Conservation (phyloP, 2,113 vertebrate genomes). For the Pterocles gutturalis region DNA sequence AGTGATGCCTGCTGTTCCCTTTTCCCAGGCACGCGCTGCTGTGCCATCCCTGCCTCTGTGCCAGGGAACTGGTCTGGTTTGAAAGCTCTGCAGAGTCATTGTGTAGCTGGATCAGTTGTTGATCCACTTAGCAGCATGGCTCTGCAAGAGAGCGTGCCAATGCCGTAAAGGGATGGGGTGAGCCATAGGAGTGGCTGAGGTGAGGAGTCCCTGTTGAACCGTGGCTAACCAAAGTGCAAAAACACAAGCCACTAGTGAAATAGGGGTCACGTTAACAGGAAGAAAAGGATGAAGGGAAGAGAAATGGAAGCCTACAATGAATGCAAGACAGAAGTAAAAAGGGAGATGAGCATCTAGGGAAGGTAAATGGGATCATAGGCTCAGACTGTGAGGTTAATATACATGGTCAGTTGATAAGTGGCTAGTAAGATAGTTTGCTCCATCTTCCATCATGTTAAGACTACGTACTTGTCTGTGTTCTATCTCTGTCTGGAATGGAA, state of each 20-base stretch:
- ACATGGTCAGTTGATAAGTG: background rate
- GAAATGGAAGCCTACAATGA: background rate
- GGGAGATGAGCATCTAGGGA: background rate
- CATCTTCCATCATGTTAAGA: background rate
- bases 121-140: background rate
- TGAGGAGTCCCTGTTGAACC: background rate
- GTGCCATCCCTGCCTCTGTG: background rate
- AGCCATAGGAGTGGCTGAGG: background rate
- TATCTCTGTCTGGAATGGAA: background rate
- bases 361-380: background rate
- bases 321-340: background rate
- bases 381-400: background rate
- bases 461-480: background rate
- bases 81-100: background rate
- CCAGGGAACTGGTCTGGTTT: background rate
- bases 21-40: background rate
- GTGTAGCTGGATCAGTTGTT: background rate
- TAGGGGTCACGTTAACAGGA: fast-evolving
- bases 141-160: background rate
- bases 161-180: background rate
- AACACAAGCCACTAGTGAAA: background rate
- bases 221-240: background rate
- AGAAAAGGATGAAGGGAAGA: background rate
- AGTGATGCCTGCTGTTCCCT: background rate
- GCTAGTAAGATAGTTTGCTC: background rate